Conservation (phyloP, 30 jellyfish, hydroid and myxozoan species). For the Clytia hemisphaerica region DNA sequence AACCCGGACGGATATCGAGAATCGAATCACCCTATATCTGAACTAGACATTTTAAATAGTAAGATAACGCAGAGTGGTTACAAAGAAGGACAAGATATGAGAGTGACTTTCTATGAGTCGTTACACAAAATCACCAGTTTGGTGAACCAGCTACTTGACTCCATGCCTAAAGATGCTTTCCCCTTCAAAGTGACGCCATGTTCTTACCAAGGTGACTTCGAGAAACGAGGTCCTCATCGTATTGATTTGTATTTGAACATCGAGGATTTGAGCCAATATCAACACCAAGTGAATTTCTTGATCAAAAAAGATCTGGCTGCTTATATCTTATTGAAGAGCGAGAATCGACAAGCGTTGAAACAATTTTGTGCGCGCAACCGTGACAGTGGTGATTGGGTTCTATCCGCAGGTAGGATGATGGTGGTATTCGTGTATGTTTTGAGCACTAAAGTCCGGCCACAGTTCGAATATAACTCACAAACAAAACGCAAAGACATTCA, state of each 20-base stretch:
- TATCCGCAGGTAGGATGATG: constrained; percentile 72
- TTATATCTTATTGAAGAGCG: constrained; percentile 15
- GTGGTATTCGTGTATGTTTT: constrained; percentile 47
- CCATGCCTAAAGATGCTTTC: constrained; percentile 25
- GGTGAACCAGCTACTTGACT: constrained; percentile 24
- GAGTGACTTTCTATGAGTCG: constrained; percentile 9
- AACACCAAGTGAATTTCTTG: constrained; percentile 22
- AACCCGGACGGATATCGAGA: too few relatives aligned
- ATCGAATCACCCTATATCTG: too few relatives aligned
- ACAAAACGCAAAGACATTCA: too few relatives aligned
- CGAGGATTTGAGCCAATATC: neutral
- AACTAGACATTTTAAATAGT: too few relatives aligned
- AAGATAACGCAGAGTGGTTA: too few relatives aligned
- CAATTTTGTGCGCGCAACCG: constrained; percentile 42
- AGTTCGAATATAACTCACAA: too few relatives aligned
- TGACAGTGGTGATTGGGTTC: neutral
- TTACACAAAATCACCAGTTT: constrained; percentile 37
- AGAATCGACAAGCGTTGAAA: constrained; percentile 33
- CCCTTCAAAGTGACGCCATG: constrained; percentile 37
- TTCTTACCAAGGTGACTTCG: constrained; percentile 26
- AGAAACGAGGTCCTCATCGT: constrained; percentile 29
- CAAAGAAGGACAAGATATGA: constrained; percentile 43
- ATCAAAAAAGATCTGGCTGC: constrained; percentile 19
- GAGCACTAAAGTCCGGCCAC: too few relatives aligned
- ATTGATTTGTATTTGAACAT: constrained; percentile 40